Percentiles rank a stretch among this genome's conserved stretches.
phyloP scores from a whole-genome alignment of 2,113 vertebrate species.

The Halichoerus grypus region DNA sequence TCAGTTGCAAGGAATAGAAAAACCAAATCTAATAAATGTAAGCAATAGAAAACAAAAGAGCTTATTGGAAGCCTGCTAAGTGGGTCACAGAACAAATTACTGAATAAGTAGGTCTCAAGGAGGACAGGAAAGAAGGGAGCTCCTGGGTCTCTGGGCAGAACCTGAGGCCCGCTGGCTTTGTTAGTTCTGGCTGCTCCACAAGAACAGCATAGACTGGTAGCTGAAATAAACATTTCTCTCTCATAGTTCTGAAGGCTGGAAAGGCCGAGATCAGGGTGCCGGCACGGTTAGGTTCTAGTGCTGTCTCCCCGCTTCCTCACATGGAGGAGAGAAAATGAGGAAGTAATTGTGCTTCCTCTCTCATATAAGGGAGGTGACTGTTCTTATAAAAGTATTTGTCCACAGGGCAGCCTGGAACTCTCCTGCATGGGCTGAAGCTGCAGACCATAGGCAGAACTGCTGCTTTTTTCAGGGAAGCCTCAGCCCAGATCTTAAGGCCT shows the following conservation, averaged over 20 bases:
- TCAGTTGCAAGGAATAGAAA: background rate
- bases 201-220: background rate
- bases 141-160: background rate
- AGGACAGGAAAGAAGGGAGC: background rate
- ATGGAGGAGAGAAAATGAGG: background rate
- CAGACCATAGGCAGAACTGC: background rate
- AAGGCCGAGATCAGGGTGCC: background rate
- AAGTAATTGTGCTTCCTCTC: background rate
- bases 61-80: background rate
- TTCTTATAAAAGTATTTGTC: background rate
- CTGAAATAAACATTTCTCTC: background rate
- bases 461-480: background rate
- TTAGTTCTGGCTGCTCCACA: background rate
- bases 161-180: background rate
- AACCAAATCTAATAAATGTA: background rate
- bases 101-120: background rate
- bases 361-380: background rate
- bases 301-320: background rate
- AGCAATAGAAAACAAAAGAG: background rate
- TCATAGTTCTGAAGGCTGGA: background rate
- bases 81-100: background rate
- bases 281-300: background rate
- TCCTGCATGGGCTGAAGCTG: background rate
- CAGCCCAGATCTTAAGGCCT: background rate
- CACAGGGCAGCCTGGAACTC: background rate